These are phyloP conservation scores for Thaumetopoea pityocampa DNA, from an alignment of 1,140 invertebrate species.

Conservation along the genomic window DNA sequence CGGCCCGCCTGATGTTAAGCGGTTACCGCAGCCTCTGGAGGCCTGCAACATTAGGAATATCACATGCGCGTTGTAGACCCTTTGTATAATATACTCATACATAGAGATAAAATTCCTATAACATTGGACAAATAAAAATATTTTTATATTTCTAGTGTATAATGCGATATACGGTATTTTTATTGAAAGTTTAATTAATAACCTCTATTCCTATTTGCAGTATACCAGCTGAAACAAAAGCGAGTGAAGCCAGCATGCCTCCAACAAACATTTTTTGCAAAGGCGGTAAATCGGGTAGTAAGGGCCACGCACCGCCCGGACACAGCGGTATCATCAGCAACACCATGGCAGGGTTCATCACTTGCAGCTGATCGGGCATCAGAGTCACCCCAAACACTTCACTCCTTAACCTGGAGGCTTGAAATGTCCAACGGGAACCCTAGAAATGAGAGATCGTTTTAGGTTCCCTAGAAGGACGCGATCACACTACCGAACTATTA, in stretches of 20 bases:
- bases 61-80: too few relatives aligned
- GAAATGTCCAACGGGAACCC: conserved; percentile 86
- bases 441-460: too few relatives aligned
- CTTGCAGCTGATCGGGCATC: conserved; percentile 83
- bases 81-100: too few relatives aligned
- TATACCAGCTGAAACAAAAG: conserved; percentile 79
- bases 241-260: conserved; percentile 85
- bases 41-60: too few relatives aligned
- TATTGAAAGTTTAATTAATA: too few relatives aligned
- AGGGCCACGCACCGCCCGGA: conserved; percentile 79
- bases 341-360: conserved; percentile 83
- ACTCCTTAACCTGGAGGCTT: conserved; percentile 82
- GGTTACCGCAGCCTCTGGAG: too few relatives aligned
- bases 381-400: conserved; percentile 74
- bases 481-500: too few relatives aligned
- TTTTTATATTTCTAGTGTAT: too few relatives aligned
- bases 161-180: background rate
- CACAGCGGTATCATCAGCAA: conserved; percentile 83
- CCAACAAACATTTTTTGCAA: conserved; percentile 88
- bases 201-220: conserved; percentile 64
- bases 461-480: too few relatives aligned
- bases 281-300: conserved; percentile 76
- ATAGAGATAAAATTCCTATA: too few relatives aligned
- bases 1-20: too few relatives aligned
- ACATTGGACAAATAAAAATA: too few relatives aligned